Evolutionary conservation across 1,140 invertebrate species (phyloP).

Genomic region (Atta texana): DNA sequence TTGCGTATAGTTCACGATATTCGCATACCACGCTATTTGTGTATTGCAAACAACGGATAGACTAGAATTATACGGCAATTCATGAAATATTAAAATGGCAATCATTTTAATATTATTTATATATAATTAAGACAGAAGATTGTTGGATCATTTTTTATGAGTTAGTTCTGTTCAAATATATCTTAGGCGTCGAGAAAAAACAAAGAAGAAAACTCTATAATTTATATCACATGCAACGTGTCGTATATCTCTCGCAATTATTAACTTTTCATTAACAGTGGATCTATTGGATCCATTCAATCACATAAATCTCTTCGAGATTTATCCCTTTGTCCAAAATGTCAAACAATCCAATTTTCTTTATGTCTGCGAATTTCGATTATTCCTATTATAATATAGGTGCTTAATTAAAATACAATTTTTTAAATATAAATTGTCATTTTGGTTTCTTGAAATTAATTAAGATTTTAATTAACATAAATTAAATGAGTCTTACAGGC

Average conservation of each 20-base stretch:
- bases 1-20: not conserved
- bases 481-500: too few relatives aligned
- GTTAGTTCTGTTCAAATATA: constrained; percentile 24
- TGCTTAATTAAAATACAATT: too few relatives aligned
- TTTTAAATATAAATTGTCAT: too few relatives aligned
- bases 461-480: too few relatives aligned
- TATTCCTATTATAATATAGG: too few relatives aligned
- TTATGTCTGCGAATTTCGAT: too few relatives aligned
- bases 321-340: too few relatives aligned
- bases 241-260: not conserved
- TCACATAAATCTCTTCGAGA: too few relatives aligned
- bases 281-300: too few relatives aligned
- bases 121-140: not conserved
- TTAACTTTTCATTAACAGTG: not conserved
- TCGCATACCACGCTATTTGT: not conserved
- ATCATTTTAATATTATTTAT: not conserved
- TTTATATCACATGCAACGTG: not conserved
- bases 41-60: not conserved
- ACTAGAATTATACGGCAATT: not conserved
- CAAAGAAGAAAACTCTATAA: not conserved
- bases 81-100: constrained; percentile 22
- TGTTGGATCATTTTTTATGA: constrained; percentile 12
- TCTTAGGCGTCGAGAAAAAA: not conserved
- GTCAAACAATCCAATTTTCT: too few relatives aligned
- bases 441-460: too few relatives aligned